Percentiles rank a stretch among this genome's conserved stretches.
Evolutionary conservation across 1,140 invertebrate genomes (phyloP).

Genomic region (Apis laboriosa): DNA sequence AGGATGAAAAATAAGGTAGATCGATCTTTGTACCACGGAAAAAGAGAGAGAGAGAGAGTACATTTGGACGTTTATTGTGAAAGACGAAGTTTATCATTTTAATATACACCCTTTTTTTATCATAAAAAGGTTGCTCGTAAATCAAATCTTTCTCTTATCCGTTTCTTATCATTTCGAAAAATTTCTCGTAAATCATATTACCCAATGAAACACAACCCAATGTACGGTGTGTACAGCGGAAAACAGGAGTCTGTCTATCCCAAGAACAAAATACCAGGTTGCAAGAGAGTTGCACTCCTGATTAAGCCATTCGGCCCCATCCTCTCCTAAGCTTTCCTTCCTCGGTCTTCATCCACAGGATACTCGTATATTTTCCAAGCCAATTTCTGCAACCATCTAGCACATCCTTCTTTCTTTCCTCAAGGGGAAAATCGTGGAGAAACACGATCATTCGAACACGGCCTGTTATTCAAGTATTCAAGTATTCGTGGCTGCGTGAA

Average conservation of each 20-base stretch:
- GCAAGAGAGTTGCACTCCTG: not conserved
- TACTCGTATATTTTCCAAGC: not conserved
- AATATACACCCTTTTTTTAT: not conserved
- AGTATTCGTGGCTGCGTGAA: not conserved
- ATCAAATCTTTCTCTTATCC: not conserved
- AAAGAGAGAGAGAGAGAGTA: too few relatives aligned
- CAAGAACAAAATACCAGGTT: not conserved
- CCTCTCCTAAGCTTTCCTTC: not conserved
- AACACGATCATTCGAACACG: not conserved
- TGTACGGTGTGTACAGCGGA: too few relatives aligned
- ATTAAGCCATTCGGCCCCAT: conserved; percentile 4
- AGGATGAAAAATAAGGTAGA: not conserved
- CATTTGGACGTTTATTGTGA: not conserved
- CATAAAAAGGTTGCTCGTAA: not conserved
- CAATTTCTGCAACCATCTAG: not conserved
- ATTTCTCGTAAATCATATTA: not conserved
- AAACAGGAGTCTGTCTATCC: not conserved
- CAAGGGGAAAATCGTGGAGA: not conserved
- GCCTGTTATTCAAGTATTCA: not conserved
- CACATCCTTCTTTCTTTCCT: not conserved
- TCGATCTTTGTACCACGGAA: not conserved
- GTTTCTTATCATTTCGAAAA: not conserved
- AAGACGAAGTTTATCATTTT: not conserved
- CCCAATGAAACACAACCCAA: not conserved
- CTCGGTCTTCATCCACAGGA: not conserved